Evolutionary conservation across 2,113 vertebrate genomes (phyloP).

Genomic region (Pongo pygmaeus): DNA sequence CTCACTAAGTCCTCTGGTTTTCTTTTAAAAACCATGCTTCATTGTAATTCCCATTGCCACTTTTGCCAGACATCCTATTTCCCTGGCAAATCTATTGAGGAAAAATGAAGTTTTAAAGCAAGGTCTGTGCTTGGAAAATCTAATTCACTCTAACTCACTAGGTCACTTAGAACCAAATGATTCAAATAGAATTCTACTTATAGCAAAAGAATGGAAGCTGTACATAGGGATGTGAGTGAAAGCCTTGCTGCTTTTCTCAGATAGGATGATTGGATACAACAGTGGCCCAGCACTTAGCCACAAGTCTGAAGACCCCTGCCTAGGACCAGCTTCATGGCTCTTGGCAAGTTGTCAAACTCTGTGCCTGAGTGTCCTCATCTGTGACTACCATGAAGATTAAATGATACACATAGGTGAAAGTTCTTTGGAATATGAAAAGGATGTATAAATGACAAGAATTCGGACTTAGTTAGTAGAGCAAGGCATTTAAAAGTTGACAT

Average conservation of each 20-base stretch:
- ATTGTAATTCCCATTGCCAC: conserved; percentile 39
- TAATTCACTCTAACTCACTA: neutral
- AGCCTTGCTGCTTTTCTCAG: neutral
- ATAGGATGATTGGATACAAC: neutral
- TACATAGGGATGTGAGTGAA: conserved; percentile 44
- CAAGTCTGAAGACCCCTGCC: neutral
- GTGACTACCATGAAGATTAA: neutral
- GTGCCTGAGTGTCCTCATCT: neutral
- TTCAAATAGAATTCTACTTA: conserved; percentile 26
- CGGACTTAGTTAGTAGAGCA: neutral
- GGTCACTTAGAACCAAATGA: conserved; percentile 30
- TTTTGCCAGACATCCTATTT: conserved; percentile 48
- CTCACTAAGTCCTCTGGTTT: conserved; percentile 54
- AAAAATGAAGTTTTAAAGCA: conserved; percentile 54
- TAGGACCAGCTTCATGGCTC: neutral
- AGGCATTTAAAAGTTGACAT: neutral
- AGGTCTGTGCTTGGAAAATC: conserved; percentile 50
- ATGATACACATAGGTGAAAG: neutral
- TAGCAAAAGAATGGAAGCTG: conserved; percentile 32
- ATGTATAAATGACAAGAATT: neutral
- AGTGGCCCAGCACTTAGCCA: no score
- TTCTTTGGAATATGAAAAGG: neutral
- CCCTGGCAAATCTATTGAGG: neutral
- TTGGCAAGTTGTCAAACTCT: neutral
- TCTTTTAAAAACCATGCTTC: conserved; percentile 43